Evolutionary conservation across 2,797 vertebrate species (phyloP), one percentile per base, ranked within the genome.

Genomic region (Numenius phaeopus): DNA sequence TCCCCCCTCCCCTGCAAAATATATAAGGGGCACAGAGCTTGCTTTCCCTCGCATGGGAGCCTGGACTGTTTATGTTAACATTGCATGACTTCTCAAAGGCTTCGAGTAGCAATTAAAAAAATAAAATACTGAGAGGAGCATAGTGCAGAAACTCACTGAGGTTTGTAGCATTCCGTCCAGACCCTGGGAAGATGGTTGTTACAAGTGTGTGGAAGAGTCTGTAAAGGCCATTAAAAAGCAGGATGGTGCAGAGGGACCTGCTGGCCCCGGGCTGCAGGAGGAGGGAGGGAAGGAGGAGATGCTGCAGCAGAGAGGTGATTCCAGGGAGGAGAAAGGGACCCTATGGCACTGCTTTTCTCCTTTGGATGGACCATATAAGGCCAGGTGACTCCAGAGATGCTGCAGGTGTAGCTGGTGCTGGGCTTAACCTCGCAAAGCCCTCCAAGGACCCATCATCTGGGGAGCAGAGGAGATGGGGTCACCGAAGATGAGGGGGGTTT

Each of bases 71-170:
- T 44, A 4, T 42, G 42, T 54, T 77, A 67, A 55, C 17, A 5
- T 82, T 34, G 39, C 14, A 32, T 19, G 73, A 27, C 49, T 91
- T 71, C 69, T 78, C 46, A 71, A 91, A 59, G 73, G 70, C 58
- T 54, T 61, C 1, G 8, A 65, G 42, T 32, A 86, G 49, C 1
- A 3, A 57, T 73, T 8, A 32, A 65, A 84, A n/a, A 69, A 72
- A 19, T 1, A 21, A 82, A 80, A 22, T 19, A 75, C 2, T 0
- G 26, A 61, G 42, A 67, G 30, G 52, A 86, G 7, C 0, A 0
- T 9, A 15, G 18, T 57, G 39, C 77, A 46, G 77, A 59, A 92
- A 93, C 8, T 17, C 0, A 0, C 49, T 26, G 75, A 49, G 40
- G 23, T 85, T 76, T 85, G 58, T 11, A 72, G 73, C 19, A 10